phyloP scores from a whole-genome alignment of 2,797 vertebrate genomes.

The Epinephelus coioides region DNA sequence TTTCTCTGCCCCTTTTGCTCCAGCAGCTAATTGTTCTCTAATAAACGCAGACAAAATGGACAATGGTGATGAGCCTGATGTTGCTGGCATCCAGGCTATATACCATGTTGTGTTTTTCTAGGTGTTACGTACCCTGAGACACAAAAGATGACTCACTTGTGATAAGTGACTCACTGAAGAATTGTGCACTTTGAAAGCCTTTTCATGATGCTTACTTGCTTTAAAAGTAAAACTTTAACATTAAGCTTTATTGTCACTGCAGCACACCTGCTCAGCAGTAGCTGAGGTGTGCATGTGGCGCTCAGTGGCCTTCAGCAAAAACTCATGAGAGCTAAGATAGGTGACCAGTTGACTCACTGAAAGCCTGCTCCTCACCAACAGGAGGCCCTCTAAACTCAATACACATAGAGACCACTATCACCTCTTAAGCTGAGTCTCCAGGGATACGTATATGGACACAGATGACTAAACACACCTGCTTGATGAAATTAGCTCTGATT shows the following conservation, averaged over 20 bases:
- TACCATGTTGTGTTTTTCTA: conserved; percentile 11
- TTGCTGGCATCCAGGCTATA: conserved; percentile 8
- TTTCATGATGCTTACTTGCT: neutral
- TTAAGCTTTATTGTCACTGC: neutral
- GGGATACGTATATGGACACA: conserved; percentile 3
- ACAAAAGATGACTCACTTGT: conserved; percentile 48
- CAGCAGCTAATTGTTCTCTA: conserved; percentile 1
- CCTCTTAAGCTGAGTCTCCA: conserved; percentile 13
- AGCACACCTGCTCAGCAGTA: conserved; percentile 15
- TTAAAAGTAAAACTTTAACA: conserved; percentile 17
- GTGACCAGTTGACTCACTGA: conserved; percentile 9
- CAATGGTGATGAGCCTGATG: conserved; percentile 18
- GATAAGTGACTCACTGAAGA: conserved; percentile 36
- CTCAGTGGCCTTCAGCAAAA: neutral
- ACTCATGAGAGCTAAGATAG: conserved; percentile 3
- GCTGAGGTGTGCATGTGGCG: neutral
- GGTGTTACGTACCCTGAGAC: conserved; percentile 29
- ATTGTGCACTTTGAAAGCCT: conserved; percentile 40
- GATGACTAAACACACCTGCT: conserved; percentile 10
- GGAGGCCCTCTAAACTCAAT: conserved; percentile 50
- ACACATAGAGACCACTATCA: conserved; percentile 1
- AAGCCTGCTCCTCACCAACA: conserved; percentile 44
- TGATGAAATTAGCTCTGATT: neutral
- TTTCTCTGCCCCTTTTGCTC: neutral
- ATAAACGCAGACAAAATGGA: conserved; percentile 13